Evolutionary conservation across 2,888 invertebrate genomes (phyloP).

Genomic region (Crematogaster levior): DNA sequence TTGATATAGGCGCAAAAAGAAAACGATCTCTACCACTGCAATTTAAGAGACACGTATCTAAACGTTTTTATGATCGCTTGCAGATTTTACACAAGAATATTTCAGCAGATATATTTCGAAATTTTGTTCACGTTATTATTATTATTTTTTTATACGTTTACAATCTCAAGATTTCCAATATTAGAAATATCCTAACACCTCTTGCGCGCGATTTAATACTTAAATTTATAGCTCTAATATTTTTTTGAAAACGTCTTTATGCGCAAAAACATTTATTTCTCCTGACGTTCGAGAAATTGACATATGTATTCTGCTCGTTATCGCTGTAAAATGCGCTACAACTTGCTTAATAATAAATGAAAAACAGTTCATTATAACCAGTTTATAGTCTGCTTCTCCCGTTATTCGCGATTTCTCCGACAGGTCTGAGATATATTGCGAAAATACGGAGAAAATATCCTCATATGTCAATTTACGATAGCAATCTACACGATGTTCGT

Average conservation of each 20-base stretch:
- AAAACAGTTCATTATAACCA: not conserved
- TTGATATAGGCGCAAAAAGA: not conserved
- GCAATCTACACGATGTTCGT: conserved; percentile 41
- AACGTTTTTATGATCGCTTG: not conserved
- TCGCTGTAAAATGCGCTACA: not conserved
- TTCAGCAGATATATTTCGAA: not conserved
- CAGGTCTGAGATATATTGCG: not conserved
- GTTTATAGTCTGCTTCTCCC: conserved; percentile 1
- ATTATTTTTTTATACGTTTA: too few species aligned
- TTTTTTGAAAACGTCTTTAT: not conserved
- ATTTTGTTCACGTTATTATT: not conserved
- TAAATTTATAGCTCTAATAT: not conserved
- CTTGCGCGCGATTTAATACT: not conserved
- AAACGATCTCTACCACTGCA: not conserved
- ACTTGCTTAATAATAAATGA: conserved; percentile 26
- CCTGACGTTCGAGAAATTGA: not conserved
- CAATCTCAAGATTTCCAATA: not conserved
- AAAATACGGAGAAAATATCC: conserved; percentile 13
- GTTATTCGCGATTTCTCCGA: conserved; percentile 18
- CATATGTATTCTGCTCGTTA: conserved; percentile 1
- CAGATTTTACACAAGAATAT: not conserved
- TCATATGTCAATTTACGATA: conserved; percentile 10
- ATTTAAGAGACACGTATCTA: not conserved
- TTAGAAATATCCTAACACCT: not conserved
- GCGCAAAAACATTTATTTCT: not conserved